Conservation (phyloP, 2,797 vertebrate genomes). For the Gymnoscopelus microlampas region DNA sequence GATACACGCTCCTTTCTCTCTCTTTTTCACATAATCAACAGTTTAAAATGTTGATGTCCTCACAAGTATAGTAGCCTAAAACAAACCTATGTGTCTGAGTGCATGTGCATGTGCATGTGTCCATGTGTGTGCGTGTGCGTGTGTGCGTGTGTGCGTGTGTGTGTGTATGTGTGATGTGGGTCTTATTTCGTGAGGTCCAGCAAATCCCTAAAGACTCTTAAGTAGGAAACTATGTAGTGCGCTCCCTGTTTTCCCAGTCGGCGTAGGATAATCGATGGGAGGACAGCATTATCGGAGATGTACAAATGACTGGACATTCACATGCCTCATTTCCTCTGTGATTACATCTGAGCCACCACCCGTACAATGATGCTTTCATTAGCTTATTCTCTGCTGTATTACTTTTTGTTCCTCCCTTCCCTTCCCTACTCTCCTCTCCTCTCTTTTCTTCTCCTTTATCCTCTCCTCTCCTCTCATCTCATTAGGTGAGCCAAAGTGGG, state of each 20-base stretch:
- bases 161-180: background rate
- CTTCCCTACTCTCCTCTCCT: background rate
- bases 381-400: slow-evolving; percentile 22
- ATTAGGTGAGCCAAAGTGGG: slow-evolving; percentile 22
- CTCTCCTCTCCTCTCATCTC: slow-evolving; percentile 38
- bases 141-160: background rate
- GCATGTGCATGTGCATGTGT: background rate
- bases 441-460: slow-evolving; percentile 22
- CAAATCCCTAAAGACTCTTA: slow-evolving; percentile 29
- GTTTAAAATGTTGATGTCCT: too few relatives aligned
- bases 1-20: too few relatives aligned
- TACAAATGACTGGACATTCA: slow-evolving; percentile 68
- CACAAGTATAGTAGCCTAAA: too few relatives aligned
- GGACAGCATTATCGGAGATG: slow-evolving; percentile 59
- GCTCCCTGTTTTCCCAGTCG: slow-evolving; percentile 20
- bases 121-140: background rate
- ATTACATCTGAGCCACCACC: slow-evolving; percentile 76
- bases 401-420: background rate
- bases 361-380: slow-evolving; percentile 75
- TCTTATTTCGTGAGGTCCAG: background rate
- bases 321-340: slow-evolving; percentile 76
- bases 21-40: too few relatives aligned
- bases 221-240: slow-evolving; percentile 23
- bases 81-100: background rate
- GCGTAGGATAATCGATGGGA: slow-evolving; percentile 53